Evolutionary conservation across 1,140 invertebrate species (phyloP).

Genomic region (Gerris buenoi): DNA sequence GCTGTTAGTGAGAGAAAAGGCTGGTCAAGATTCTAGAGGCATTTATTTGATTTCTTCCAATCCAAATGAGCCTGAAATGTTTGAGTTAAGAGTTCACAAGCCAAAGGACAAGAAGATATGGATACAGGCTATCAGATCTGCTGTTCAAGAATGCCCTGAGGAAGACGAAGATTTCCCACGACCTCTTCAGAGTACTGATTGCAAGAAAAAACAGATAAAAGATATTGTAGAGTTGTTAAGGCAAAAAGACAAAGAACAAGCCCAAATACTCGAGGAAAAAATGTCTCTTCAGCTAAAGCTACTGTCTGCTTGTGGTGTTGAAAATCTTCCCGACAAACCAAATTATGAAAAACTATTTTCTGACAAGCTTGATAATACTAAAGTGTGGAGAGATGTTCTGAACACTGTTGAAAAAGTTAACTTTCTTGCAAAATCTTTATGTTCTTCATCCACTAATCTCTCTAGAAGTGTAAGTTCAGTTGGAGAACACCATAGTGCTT

Average conservation of each 20-base stretch:
- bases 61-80: slow-evolving; percentile 82
- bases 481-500: slow-evolving; percentile 71
- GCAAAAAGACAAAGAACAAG: slow-evolving; percentile 74
- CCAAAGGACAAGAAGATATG: slow-evolving; percentile 76
- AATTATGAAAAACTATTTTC: slow-evolving; percentile 41
- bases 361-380: slow-evolving; percentile 43
- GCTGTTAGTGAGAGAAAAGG: slow-evolving; percentile 79
- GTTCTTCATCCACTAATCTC: slow-evolving; percentile 53
- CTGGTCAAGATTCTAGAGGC: slow-evolving; percentile 69
- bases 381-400: slow-evolving; percentile 52
- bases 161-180: slow-evolving; percentile 31
- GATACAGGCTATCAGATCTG: slow-evolving; percentile 57
- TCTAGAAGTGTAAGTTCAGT: slow-evolving; percentile 81
- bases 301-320: slow-evolving; percentile 42
- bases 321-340: slow-evolving; percentile 34
- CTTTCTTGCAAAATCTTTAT: slow-evolving; percentile 50
- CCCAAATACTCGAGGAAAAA: slow-evolving; percentile 71
- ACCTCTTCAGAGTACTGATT: slow-evolving; percentile 43
- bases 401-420: slow-evolving; percentile 55
- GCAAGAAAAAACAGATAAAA: slow-evolving; percentile 52
- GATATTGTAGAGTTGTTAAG: slow-evolving; percentile 59
- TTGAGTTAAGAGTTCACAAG: slow-evolving; percentile 76
- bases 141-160: slow-evolving; percentile 29
- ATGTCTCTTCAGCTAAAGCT: slow-evolving; percentile 65
- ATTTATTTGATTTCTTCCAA: slow-evolving; percentile 81